These are phyloP conservation scores for Myrmophylax atrothorax DNA, from an alignment of 2,113 vertebrate species.

Conservation along the genomic window DNA sequence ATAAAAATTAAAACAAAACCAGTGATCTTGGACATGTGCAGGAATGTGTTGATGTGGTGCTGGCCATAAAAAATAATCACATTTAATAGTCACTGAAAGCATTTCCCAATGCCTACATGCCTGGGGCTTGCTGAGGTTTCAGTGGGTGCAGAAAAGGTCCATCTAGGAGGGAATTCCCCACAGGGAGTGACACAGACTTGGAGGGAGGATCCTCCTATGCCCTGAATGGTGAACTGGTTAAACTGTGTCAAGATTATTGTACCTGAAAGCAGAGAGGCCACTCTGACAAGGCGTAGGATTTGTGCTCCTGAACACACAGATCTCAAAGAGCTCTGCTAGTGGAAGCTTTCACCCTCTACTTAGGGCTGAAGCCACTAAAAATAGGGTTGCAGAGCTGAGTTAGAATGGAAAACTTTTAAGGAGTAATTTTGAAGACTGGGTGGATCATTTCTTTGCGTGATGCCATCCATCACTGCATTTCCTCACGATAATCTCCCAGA, in stretches of 20 bases:
- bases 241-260: not conserved
- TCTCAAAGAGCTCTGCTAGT: not conserved
- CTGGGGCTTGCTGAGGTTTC: not conserved
- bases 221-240: not conserved
- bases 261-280: not conserved
- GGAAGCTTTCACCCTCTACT: not conserved
- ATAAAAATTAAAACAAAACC: not conserved
- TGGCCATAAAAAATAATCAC: not conserved
- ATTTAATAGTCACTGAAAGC: not conserved
- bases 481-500: not conserved
- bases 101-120: not conserved
- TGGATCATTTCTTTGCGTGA: not conserved
- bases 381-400: not conserved
- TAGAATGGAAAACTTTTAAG: not conserved
- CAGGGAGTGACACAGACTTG: not conserved
- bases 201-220: not conserved
- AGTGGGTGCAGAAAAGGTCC: not conserved
- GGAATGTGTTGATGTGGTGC: not conserved
- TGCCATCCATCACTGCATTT: not conserved
- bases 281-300: not conserved
- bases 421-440: not conserved
- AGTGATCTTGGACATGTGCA: not conserved
- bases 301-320: fast-evolving
- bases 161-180: not conserved
- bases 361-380: not conserved